Percentiles rank a stretch among this genome's conserved stretches.
phyloP scores from a whole-genome alignment of 2,888 invertebrate species.

The Epinotia demarniana region DNA sequence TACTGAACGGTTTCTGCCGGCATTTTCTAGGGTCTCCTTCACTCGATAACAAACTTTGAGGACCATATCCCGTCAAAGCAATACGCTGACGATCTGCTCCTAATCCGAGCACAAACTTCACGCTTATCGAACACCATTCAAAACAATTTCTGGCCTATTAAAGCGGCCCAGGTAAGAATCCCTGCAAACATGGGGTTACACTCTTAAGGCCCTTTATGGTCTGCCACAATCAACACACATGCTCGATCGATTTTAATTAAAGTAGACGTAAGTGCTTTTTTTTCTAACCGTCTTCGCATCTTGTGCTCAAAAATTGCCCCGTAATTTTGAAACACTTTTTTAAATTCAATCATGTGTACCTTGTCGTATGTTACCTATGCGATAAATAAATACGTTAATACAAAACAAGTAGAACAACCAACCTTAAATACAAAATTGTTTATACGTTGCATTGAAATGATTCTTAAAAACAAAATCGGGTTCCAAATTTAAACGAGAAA shows the following conservation, averaged over 20 bases:
- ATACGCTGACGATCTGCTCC: slow-evolving; percentile 65
- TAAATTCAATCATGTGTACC: not conserved
- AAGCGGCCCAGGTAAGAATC: slow-evolving; percentile 71
- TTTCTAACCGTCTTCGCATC: slow-evolving; percentile 13
- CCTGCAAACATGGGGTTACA: slow-evolving; percentile 47
- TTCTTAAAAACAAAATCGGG: slow-evolving; percentile 48
- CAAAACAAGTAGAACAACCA: slow-evolving; percentile 5
- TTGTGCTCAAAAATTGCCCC: not conserved
- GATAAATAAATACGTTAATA: slow-evolving; percentile 6
- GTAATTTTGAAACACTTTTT: not conserved
- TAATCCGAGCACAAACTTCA: slow-evolving; percentile 80
- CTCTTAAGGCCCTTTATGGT: slow-evolving; percentile 38
- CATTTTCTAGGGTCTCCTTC: not conserved
- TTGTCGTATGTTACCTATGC: too few relatives aligned
- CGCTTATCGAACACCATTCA: slow-evolving; percentile 77
- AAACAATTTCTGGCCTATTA: slow-evolving; percentile 83
- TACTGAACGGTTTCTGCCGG: too few relatives aligned
- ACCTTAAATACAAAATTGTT: slow-evolving; percentile 17
- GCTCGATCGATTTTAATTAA: slow-evolving; percentile 46
- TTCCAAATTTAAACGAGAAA: slow-evolving; percentile 66
- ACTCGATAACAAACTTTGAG: slow-evolving; percentile 61
- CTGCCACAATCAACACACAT: slow-evolving; percentile 44
- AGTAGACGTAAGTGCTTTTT: slow-evolving; percentile 39
- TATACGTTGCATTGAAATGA: slow-evolving; percentile 31
- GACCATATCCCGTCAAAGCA: slow-evolving; percentile 52